Percentiles rank a stretch among this genome's conserved stretches.
These are phyloP conservation scores for Bombus balteatus DNA, from an alignment of 1,140 invertebrate species.

Conservation along the genomic window DNA sequence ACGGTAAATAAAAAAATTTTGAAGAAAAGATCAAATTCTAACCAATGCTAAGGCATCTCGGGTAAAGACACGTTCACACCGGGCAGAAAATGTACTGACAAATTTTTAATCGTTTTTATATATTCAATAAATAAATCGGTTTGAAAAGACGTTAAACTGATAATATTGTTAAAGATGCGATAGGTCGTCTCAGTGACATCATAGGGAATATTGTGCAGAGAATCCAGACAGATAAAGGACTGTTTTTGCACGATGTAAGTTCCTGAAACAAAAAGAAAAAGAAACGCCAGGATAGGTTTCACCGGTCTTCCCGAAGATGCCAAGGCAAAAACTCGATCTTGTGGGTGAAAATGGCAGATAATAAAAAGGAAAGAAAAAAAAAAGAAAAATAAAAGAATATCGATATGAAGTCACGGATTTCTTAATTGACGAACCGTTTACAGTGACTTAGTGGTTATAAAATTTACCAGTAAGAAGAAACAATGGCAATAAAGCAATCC, in stretches of 20 bases:
- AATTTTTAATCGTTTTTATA: slow-evolving; percentile 72
- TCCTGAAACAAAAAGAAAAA: slow-evolving; percentile 82
- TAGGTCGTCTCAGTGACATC: slow-evolving; percentile 76
- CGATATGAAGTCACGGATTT: slow-evolving; percentile 36
- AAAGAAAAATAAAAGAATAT: slow-evolving; percentile 9
- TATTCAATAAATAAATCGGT: slow-evolving; percentile 76
- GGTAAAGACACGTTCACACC: slow-evolving; percentile 74
- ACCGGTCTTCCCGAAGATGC: slow-evolving; percentile 52
- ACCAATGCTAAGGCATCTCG: slow-evolving; percentile 69
- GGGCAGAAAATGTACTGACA: slow-evolving; percentile 64
- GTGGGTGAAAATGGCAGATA: slow-evolving; percentile 10
- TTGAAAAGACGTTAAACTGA: slow-evolving; percentile 69
- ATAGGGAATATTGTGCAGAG: slow-evolving; percentile 76
- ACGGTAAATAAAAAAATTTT: background rate
- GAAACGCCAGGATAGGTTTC: slow-evolving; percentile 73
- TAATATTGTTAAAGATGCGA: slow-evolving; percentile 74
- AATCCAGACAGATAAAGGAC: slow-evolving; percentile 77
- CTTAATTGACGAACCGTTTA: slow-evolving; percentile 6
- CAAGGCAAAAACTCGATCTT: slow-evolving; percentile 47
- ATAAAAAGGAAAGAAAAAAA: slow-evolving; percentile 3
- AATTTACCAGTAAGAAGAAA: slow-evolving; percentile 76
- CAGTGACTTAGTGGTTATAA: background rate
- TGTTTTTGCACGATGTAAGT: slow-evolving; percentile 78
- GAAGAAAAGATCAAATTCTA: slow-evolving; percentile 61
- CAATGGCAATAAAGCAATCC: slow-evolving; percentile 74